A percentile compares a stretch with the other conserved stretches of the same genome.
Conservation (phyloP, 2,888 invertebrate genomes). For the Drosophila demipolita region DNA sequence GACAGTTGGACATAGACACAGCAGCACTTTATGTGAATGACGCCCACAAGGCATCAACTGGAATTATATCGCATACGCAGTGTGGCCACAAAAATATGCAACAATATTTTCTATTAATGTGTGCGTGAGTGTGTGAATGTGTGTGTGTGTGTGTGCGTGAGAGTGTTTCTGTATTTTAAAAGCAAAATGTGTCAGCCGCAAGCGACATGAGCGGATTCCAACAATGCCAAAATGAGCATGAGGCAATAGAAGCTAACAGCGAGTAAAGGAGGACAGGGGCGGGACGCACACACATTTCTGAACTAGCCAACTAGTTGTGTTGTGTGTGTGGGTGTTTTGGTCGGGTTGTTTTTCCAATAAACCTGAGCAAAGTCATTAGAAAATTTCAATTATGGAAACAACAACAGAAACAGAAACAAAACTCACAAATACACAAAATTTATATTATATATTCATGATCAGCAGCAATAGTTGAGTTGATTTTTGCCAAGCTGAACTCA, state of each 20-base stretch:
- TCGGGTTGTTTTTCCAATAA: conserved; percentile 63
- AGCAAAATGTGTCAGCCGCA: conserved; percentile 57
- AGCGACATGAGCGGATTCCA: conserved; percentile 43
- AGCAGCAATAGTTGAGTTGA: not conserved
- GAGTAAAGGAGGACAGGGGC: not conserved
- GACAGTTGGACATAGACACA: conserved; percentile 64
- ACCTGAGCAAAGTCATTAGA: conserved; percentile 70
- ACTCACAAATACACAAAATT: conserved; percentile 6
- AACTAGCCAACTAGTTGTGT: conserved; percentile 11
- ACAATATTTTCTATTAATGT: conserved; percentile 29
- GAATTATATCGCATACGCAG: conserved; percentile 67
- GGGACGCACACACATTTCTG: conserved; percentile 10
- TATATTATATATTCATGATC: not conserved
- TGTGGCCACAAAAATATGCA: conserved; percentile 57
- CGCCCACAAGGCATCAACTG: conserved; percentile 70
- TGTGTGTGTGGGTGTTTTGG: conserved; percentile 9
- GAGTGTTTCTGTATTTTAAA: conserved; percentile 54
- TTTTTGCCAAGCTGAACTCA: too few species aligned
- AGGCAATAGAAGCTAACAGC: conserved; percentile 22
- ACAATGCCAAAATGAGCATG: conserved; percentile 52
- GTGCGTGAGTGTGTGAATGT: not conserved
- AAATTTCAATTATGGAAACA: conserved; percentile 76
- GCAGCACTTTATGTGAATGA: conserved; percentile 76
- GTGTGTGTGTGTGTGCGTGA: not conserved
- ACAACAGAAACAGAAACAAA: conserved; percentile 30